phyloP scores from a whole-genome alignment of 2,113 vertebrate genomes.

The Coptodon rendalli region DNA sequence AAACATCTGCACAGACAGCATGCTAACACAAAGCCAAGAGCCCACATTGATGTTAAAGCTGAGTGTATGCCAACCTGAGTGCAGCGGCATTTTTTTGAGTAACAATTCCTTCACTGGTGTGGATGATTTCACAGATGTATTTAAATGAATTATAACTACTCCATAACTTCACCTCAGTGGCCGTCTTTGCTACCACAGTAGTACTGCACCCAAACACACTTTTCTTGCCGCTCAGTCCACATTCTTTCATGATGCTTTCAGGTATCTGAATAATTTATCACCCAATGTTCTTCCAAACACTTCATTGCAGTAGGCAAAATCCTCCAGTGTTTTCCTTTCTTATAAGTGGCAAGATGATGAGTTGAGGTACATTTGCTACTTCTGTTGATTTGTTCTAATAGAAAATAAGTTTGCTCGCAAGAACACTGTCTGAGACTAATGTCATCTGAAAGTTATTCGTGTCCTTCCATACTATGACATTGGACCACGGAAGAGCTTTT shows the following conservation, averaged over 20 bases:
- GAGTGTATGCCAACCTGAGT: not conserved
- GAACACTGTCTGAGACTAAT: not conserved
- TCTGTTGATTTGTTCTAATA: not conserved
- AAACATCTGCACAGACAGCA: not conserved
- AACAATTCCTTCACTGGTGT: not conserved
- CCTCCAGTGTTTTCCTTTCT: not conserved
- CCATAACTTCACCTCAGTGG: not conserved
- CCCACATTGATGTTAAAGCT: not conserved
- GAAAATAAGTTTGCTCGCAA: accelerated
- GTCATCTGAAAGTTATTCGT: not conserved
- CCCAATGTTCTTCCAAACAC: not conserved
- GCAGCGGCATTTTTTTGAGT: not conserved
- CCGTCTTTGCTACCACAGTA: not conserved
- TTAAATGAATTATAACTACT: not conserved
- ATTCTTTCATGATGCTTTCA: not conserved
- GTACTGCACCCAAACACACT: not conserved
- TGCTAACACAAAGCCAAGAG: not conserved
- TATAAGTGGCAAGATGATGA: not conserved
- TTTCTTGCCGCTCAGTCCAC: not conserved
- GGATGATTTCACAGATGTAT: not conserved
- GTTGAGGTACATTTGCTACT: not conserved
- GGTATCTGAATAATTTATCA: not conserved
- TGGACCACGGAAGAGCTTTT: not conserved
- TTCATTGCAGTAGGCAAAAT: not conserved
- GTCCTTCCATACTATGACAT: not conserved